Percentiles rank a stretch among this genome's conserved stretches.
phyloP scores from a whole-genome alignment of 2,113 vertebrate genomes.

The Phoxinus phoxinus region DNA sequence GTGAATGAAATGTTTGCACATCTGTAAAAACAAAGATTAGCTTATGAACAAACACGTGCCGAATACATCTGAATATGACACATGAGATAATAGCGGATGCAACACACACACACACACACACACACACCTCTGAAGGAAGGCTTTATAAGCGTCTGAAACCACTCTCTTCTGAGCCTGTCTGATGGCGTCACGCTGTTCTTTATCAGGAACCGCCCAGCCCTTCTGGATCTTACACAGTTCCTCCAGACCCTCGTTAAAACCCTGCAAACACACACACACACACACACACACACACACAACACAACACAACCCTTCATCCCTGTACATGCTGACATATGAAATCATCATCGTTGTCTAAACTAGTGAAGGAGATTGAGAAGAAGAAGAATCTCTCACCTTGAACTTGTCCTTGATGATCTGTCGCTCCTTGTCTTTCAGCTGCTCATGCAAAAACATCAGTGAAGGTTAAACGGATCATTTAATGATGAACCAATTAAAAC shows the following conservation, averaged over 20 bases:
- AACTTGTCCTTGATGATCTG: slow-evolving; percentile 98
- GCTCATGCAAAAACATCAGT: slow-evolving; percentile 40
- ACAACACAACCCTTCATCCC: too few relatives aligned
- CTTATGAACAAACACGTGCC: too few relatives aligned
- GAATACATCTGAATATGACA: neutral
- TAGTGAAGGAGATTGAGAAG: too few relatives aligned
- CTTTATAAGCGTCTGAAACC: slow-evolving; percentile 87
- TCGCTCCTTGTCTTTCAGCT: slow-evolving; percentile 98
- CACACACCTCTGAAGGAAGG: slow-evolving; percentile 86
- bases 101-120: too few relatives aligned
- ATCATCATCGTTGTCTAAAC: too few relatives aligned
- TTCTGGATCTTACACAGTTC: slow-evolving; percentile 97
- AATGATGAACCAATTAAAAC: neutral
- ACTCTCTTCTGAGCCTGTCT: slow-evolving; percentile 87
- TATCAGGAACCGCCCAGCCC: slow-evolving; percentile 95
- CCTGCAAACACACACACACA: slow-evolving; percentile 72
- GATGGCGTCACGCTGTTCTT: slow-evolving; percentile 89
- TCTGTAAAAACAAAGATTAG: slow-evolving; percentile 68
- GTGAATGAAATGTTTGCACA: slow-evolving; percentile 91
- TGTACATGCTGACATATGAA: too few relatives aligned
- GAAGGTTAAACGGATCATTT: neutral
- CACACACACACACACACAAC: too few relatives aligned
- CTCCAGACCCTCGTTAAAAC: slow-evolving; percentile 95
- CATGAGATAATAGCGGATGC: neutral
- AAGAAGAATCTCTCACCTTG: slow-evolving; percentile 81